phyloP scores from a whole-genome alignment of 2,888 invertebrate genomes.

The Caenorhabditis parvicauda region DNA sequence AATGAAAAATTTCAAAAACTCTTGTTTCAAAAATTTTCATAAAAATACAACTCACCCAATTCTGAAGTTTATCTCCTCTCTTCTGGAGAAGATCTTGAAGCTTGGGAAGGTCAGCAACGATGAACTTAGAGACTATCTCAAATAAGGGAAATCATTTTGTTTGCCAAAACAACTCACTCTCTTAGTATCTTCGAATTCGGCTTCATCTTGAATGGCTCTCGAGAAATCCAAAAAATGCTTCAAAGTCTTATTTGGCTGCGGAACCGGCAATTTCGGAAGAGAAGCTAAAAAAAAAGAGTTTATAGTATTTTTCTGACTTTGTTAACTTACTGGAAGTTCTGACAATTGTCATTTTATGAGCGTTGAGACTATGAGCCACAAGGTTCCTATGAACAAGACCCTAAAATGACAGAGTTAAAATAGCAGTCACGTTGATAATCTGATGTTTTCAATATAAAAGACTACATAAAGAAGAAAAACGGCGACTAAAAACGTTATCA shows the following conservation, averaged over 20 bases:
- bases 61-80: slow-evolving; percentile 45
- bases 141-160: neutral
- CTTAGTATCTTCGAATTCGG: slow-evolving; percentile 48
- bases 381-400: too few species aligned
- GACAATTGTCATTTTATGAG: too few species aligned
- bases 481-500: too few species aligned
- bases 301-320: too few species aligned
- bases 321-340: too few species aligned
- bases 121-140: slow-evolving; percentile 49
- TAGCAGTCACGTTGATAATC: too few species aligned
- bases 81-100: slow-evolving; percentile 48
- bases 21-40: too few species aligned
- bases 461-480: too few species aligned
- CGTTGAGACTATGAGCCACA: too few species aligned
- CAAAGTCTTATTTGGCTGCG: slow-evolving; percentile 46
- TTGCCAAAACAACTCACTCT: slow-evolving; percentile 13
- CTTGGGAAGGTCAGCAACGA: slow-evolving; percentile 40
- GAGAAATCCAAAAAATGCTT: slow-evolving; percentile 54
- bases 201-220: slow-evolving; percentile 39
- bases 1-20: slow-evolving; percentile 3
- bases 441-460: too few species aligned
- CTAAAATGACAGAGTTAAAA: too few species aligned
- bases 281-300: too few species aligned
- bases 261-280: slow-evolving; percentile 47
- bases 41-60: slow-evolving; percentile 45